Evolutionary conservation across 2,797 vertebrate species (phyloP), one percentile per base, ranked within the genome.

Genomic region (Sparus aurata): DNA sequence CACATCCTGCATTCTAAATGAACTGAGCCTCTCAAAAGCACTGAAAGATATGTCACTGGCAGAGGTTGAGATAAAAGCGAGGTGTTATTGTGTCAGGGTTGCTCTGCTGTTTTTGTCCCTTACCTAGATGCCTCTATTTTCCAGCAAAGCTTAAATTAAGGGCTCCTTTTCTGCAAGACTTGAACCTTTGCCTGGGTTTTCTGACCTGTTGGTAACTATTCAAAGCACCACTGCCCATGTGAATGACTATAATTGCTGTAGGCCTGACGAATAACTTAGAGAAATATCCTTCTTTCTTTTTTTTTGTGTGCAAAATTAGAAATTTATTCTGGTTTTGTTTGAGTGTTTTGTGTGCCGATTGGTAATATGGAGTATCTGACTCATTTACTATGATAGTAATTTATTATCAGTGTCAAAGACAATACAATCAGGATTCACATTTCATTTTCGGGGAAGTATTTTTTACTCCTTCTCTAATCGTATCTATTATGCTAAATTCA

Each of bases 1-100:
- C 75, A 75, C 49, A 62, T 76, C 34, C 69, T 82, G 83, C 62
- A 73, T 77, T 54, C n/a, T 64, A n/a, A 81, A 63, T 77, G 47
- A 77, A 62, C 23, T 20, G 13, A 23, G 25, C 18, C 52, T 76
- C 66, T 68, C 41, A 45, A 43, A 71, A 52, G 70, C 34, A n/a
- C 52, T 58, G 47, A 74, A 30, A 9, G 50, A 65, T 27, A 55
- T 73, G 20, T 77, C 20, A 52, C 53, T 30, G 58, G 20, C 45
- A 38, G 52, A 47, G n/a, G 22, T 12, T 46, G n/a, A 58, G 15
- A 65, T 30, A 62, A 54, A 61, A 17, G 25, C 2, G 2, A 60
- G n/a, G 34, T 38, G 61, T 64, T 69, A 60, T 62, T 59, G 57
- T 67, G 25, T 69, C 23, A 45, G 41, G 52, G n/a, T 23, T 67